Evolutionary conservation across 2,113 vertebrate genomes (phyloP).

Genomic region (Ailuropoda melanoleuca): DNA sequence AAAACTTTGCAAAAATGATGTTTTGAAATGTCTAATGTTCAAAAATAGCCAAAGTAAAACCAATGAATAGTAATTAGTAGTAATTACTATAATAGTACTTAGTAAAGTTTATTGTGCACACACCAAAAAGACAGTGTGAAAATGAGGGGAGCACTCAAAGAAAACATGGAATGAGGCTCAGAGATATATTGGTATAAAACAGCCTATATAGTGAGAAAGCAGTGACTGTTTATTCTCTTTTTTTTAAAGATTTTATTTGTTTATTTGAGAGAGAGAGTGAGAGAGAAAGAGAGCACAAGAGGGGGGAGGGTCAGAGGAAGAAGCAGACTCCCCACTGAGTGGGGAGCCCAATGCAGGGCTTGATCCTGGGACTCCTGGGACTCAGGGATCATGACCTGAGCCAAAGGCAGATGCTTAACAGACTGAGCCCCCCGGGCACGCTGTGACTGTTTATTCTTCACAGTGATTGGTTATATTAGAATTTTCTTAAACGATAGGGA

Average conservation of each 20-base stretch:
- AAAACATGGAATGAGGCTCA: background rate
- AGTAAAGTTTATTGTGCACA: background rate
- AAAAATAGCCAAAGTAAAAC: background rate
- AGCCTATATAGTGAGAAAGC: background rate
- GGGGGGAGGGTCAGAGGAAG: too few relatives aligned
- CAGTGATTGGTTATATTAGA: background rate
- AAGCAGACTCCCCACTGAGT: too few relatives aligned
- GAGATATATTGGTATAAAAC: background rate
- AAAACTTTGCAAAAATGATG: background rate
- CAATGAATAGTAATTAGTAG: background rate
- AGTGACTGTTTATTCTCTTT: background rate
- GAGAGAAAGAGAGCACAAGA: too few relatives aligned
- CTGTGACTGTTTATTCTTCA: background rate
- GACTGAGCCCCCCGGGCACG: too few relatives aligned
- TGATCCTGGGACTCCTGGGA: too few relatives aligned
- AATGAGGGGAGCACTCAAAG: background rate
- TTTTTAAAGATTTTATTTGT: too few relatives aligned
- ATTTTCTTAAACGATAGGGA: background rate
- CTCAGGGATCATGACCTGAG: too few relatives aligned
- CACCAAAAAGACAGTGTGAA: background rate
- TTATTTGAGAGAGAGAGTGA: too few relatives aligned
- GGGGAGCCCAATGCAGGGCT: too few relatives aligned
- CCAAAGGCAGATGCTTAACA: too few relatives aligned
- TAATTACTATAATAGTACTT: background rate
- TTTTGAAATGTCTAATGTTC: background rate